Base-by-base conservation (phyloP, 2,113 vertebrate species). In the Aplodontia rufa region DNA sequence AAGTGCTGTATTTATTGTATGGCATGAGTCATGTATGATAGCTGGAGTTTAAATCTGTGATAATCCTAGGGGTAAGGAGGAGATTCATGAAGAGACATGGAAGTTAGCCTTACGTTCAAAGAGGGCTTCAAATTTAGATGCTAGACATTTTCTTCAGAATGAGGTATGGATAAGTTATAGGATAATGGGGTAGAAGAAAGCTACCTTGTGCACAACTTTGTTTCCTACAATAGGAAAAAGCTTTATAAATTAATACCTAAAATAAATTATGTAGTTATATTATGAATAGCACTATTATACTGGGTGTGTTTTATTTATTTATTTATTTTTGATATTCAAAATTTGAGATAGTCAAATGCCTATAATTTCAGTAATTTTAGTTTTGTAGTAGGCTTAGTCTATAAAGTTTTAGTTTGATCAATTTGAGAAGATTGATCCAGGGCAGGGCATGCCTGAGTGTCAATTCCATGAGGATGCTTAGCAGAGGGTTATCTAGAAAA, bases 401-500 rank as follows among this genome's bases (percentile, higher is more conserved):
- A 2, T 55, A 87, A 49, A 9, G 37, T 53, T 55, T 79, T 83
- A 32, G 79, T 53, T 79, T 90, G 55, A 80, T 80, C 64, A 42
- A 1, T 79, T 83, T 90, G 94, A 90, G 93, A 81, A 96, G 91
- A 74, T 4, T 53, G 91, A 83, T 74, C 16, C 20, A 89, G 74
- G 51, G 37, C 20, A 89, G 74, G 51, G 37, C n/a, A 49, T 49
- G 30, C 92, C 80, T 90, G 85, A 62, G 47, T 74, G 85, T 82
- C 26, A 37, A 5, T 78, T 85, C 55, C 55, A 30, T 0, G 42
- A 90, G 80, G 74, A 83, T 1, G 30, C 69, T 75, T 90, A 94
- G 32, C 94, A 80, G 88, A 79, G 20, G 42, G 69, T 87, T 6
- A 92, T 92, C 75, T 83, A 83, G 94, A 87, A 97, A 94, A 94